Conservation (phyloP, 2,113 vertebrate species). For the Lycaon pictus region DNA sequence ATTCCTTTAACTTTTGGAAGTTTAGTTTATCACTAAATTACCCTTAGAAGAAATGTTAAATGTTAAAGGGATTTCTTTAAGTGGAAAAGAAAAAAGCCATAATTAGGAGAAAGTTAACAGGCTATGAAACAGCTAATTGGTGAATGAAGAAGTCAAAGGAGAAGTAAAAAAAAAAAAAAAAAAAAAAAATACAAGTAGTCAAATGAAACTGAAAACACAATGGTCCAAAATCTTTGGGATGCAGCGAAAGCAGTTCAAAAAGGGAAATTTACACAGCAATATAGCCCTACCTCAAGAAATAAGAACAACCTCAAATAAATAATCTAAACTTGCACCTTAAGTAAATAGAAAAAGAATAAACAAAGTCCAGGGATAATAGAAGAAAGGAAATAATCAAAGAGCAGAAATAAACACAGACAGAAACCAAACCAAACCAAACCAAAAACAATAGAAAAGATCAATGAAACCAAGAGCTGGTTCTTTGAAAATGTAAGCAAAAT, state of each 20-base stretch:
- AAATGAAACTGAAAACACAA: background rate
- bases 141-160: background rate
- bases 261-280: background rate
- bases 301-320: background rate
- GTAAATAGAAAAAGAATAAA: background rate
- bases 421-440: background rate
- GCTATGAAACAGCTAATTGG: background rate
- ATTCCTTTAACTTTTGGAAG: no score
- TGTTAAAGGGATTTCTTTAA: background rate
- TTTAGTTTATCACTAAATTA: background rate
- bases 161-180: background rate
- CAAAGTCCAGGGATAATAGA: background rate
- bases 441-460: background rate
- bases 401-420: background rate
- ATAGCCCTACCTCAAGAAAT: background rate
- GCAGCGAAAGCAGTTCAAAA: background rate
- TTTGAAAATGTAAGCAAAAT: background rate
- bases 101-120: background rate
- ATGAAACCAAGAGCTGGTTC: background rate
- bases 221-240: background rate
- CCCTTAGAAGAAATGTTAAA: background rate
- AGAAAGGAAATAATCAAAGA: background rate
- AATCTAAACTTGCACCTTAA: background rate
- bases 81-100: background rate
- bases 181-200: background rate